These are phyloP conservation scores for Aphrophora alni DNA, from an alignment of 2,888 invertebrate species.

Conservation along the genomic window DNA sequence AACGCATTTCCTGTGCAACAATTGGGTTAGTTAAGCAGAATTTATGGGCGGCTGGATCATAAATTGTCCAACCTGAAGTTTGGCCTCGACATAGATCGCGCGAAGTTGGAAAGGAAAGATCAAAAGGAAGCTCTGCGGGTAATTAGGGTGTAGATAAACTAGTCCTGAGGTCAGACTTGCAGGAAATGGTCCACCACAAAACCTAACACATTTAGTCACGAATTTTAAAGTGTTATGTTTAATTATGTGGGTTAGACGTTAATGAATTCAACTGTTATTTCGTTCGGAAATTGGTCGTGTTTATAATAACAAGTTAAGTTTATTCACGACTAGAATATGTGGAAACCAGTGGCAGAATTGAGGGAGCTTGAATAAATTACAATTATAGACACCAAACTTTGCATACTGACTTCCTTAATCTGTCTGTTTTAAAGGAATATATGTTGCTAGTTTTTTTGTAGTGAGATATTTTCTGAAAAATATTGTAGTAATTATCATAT, in stretches of 20 bases:
- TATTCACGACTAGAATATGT: background rate
- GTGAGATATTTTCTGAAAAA: too few species aligned
- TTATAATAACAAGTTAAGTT: background rate
- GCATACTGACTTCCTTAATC: background rate
- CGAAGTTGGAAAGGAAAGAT: background rate
- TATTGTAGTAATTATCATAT: too few species aligned
- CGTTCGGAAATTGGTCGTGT: background rate
- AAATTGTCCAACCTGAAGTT: background rate
- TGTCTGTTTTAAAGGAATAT: background rate
- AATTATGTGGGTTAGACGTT: background rate
- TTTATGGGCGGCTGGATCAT: background rate
- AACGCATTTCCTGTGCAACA: background rate
- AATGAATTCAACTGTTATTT: background rate
- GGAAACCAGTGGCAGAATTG: background rate
- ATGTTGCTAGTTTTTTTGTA: background rate
- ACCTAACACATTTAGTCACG: background rate
- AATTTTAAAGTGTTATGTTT: background rate
- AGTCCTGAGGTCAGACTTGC: background rate
- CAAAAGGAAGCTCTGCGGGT: background rate
- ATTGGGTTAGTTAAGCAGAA: background rate
- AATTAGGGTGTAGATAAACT: background rate
- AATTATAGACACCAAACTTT: background rate
- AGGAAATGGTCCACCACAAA: background rate
- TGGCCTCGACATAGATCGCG: slow-evolving; percentile 6
- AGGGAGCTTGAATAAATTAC: background rate